These are phyloP conservation scores for Holothuria glaberrima DNA, from an alignment of 35 echinoderm and acorn worm genomes.

Conservation along the genomic window DNA sequence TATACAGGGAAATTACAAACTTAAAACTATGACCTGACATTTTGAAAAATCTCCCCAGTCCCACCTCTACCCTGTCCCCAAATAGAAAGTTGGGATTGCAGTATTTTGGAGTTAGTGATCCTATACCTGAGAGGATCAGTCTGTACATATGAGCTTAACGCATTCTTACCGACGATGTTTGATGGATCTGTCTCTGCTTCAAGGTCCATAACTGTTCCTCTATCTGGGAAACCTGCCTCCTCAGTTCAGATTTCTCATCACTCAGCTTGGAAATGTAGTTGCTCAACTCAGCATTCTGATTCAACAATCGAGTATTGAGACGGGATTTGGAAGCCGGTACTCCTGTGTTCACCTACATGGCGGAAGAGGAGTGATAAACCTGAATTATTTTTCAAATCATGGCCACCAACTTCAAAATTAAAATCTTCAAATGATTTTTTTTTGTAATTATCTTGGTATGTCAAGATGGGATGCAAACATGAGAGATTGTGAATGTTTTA, in stretches of 20 bases:
- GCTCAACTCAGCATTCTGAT: conserved; percentile 92
- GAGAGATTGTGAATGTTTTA: too few relatives aligned
- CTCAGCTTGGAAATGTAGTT: conserved; percentile 86
- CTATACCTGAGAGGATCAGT: neutral
- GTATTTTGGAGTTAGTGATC: too few relatives aligned
- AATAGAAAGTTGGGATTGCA: too few relatives aligned
- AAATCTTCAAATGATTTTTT: too few relatives aligned
- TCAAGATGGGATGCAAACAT: too few relatives aligned
- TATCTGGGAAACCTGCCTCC: conserved; percentile 71
- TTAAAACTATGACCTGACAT: too few relatives aligned
- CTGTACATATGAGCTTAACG: neutral
- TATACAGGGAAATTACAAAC: too few relatives aligned
- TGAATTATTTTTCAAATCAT: neutral
- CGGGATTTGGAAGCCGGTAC: conserved; percentile 67
- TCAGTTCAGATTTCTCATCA: conserved; percentile 87
- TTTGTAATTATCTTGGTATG: too few relatives aligned
- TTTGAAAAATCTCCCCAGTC: too few relatives aligned
- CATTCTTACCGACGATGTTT: conserved; percentile 33
- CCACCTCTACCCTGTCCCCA: too few relatives aligned
- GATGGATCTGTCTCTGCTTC: conserved; percentile 71
- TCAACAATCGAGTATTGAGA: conserved; percentile 77
- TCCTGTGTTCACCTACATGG: conserved; percentile 37
- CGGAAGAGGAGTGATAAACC: neutral
- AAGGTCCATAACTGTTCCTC: conserved; percentile 91
- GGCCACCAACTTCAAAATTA: too few relatives aligned